Evolutionary conservation across 2,797 vertebrate species (phyloP), one percentile per base, ranked within the genome.

Genomic region (Adelosebastes latens): DNA sequence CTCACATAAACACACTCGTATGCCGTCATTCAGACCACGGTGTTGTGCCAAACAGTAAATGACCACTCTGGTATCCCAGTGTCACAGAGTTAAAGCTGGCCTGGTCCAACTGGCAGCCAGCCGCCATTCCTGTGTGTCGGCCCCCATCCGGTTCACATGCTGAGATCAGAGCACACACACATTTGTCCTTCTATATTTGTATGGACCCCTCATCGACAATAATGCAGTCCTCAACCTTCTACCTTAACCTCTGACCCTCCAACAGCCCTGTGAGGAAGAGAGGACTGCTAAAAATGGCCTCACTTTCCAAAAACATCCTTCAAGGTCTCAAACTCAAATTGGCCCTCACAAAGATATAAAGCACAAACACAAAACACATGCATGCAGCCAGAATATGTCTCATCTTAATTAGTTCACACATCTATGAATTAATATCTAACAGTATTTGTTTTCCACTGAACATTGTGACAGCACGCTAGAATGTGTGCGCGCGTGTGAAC

Each of bases 11-110:
- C 75, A 79, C 78, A 31, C 71, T 10, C 42, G 1, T 13, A 68
- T 53, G 59, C 75, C 36, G 58, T 82, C 82, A 78, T 75, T 75
- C 56, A 68, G 24, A 76, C 69, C 24, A 3, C 4, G 8, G 77
- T 66, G 75, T 64, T 55, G 69, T 86, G 83, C 83, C 90, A 88
- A 72, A 79, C 75, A 39, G 70, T 87, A 83, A 89, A 84, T 67
- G 65, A 84, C 55, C 73, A 49, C 67, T 77, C 72, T 77, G 79
- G 63, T 62, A 72, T 82, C 55, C 31, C 32, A 14, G 77, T 77
- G 69, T 81, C 83, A 86, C 76, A 49, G 69, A 82, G 77, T 59
- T 70, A 63, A 46, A 72, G 76, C 69, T 13, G 24, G 56, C 8
- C 60, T 4, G 71, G 24, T 86, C 53, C 73, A 79, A 27, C 80